Base-by-base conservation (phyloP, 2,113 vertebrate genomes). In the Callorhinus ursinus region DNA sequence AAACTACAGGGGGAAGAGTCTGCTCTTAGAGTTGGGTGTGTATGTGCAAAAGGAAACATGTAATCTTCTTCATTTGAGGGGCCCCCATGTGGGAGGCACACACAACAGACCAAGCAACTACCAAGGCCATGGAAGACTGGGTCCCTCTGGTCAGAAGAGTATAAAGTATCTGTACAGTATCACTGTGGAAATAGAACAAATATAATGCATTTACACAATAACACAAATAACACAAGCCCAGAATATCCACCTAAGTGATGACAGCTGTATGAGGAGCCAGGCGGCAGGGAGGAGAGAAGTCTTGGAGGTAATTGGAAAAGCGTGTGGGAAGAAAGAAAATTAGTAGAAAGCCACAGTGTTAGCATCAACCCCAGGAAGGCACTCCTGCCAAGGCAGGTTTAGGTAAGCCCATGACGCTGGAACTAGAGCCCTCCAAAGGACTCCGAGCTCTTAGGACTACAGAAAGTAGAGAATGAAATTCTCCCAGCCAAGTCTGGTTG, bases 261-360 rank as follows among this genome's bases (percentile, higher is more conserved):
- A 96, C 93, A 93, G 96, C 97, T 97, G 36, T 76, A 4, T 72
- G 82, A 82, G 85, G 65, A 93, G 36, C 86, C 77, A 16, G 33
- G 65, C 2, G 2, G 88, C 87, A 71, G 33, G 31, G 21, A 71
- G 53, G 65, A 46, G 57, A 90, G 90, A 51, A 42, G 86, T 39
- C 51, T 51, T 7, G 4, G 46, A 83, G 74, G 80, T 84, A 87
- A 76, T 15, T 92, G 88, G 88, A 74, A 90, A 98, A 85, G 88
- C 9, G 36, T 97, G 94, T 69, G 69, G 81, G 63, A 26, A 83
- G 76, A 71, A 57, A 90, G 76, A 55, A 63, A 80, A 53, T 42
- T 16, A 72, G 80, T 18, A 81, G 95, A 85, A 90, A 94, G 59
- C 61, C 13, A 33, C 57, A 33, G 67, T 36, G 14, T n/a, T 18